Base-by-base conservation (phyloP, 1,140 invertebrate species). In the Laupala kohalensis region DNA sequence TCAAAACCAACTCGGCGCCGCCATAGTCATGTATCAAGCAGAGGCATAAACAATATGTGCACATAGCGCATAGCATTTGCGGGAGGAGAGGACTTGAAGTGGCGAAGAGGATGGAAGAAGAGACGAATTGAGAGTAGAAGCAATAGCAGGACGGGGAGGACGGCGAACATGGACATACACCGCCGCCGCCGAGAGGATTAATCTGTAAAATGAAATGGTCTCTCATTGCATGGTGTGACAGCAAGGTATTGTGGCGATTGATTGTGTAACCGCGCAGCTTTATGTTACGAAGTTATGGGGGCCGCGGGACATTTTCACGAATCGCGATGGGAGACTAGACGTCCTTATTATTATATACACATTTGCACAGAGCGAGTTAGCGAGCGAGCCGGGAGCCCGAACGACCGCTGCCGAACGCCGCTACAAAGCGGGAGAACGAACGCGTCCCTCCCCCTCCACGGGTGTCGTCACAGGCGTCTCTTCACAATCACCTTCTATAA, bases 121-220 rank as follows among this genome's bases (percentile, higher is more conserved):
- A 15, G 6, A 15, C 30, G 30, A 15, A 37, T 15, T 15, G 30
- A 37, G 15, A 37, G 30, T 15, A 15, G 6, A 15, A 6, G 30
- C 30, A 15, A 6, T 6, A 15, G 30, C 30, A 15, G 6, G 30
- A 15, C 6, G 6, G 30, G 30, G 30, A 6, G 30, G 30, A 15
- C 30, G 30, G 30, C 30, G 30, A n/a, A n/a, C n/a, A n/a, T n/a
- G 37, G 37, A 53, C 37, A n/a, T n/a, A n/a, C n/a, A n/a, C n/a
- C n/a, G n/a, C n/a, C n/a, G n/a, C n/a, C 37, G 37, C 37, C 37
- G 37, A 53, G 65, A 64, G 71, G 71, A 72, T 72, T 72, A 72
- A 72, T 72, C 71, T 72, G 71, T 64, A 68, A 72, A 72, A 72
- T 72, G 71, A 72, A 72, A 72, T 67, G 71, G 64, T 37, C 71